Conservation (phyloP, 2,113 vertebrate species). For the Campylorhamphus procurvoides region DNA sequence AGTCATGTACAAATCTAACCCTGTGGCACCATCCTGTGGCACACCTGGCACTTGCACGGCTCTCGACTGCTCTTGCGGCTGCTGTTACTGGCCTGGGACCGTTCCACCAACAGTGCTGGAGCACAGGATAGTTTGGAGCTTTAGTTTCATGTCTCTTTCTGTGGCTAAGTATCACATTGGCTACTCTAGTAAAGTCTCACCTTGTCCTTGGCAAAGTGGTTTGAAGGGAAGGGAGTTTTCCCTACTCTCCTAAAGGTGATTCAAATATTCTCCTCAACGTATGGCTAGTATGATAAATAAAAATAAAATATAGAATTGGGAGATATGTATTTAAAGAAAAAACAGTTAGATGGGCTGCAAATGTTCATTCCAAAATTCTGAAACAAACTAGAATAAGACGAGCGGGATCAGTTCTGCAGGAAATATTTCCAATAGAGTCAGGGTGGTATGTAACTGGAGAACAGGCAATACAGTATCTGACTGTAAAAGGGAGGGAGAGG, state of each 20-base stretch:
- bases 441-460: background rate
- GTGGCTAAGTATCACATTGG: fast-evolving
- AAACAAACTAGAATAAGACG: background rate
- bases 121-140: fast-evolving
- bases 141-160: fast-evolving
- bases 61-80: fast-evolving
- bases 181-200: background rate
- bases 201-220: background rate
- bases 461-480: background rate
- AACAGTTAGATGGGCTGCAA: background rate
- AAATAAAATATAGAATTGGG: background rate
- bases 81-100: fast-evolving
- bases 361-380: background rate
- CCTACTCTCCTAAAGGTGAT: background rate
- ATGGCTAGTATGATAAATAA: background rate
- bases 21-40: constrained; percentile 35
- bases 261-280: background rate
- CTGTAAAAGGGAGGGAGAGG: background rate
- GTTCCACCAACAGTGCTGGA: fast-evolving
- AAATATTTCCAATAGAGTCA: background rate
- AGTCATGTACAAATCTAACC: background rate
- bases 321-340: background rate
- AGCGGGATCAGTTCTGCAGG: fast-evolving
- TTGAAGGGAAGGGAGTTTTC: background rate
- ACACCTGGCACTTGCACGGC: fast-evolving